Evolutionary conservation across 2,888 invertebrate species (phyloP).

Genomic region (Cerceris rybyensis): DNA sequence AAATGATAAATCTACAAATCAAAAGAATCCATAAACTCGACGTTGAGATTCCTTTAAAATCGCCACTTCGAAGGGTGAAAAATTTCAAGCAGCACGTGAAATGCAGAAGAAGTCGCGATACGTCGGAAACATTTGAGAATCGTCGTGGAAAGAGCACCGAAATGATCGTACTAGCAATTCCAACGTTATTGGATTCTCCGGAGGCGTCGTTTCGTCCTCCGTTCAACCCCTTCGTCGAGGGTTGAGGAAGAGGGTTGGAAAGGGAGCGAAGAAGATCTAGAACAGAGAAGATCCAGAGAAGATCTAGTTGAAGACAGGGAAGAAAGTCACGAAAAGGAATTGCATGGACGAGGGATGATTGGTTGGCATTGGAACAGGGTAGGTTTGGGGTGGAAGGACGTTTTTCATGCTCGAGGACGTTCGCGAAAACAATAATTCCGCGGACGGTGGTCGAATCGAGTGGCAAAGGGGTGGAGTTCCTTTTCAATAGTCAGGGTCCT

Average conservation of each 20-base stretch:
- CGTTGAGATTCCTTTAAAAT: too few relatives aligned
- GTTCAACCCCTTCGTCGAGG: background rate
- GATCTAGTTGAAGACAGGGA: background rate
- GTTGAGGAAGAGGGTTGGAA: conserved; percentile 4
- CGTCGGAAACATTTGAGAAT: background rate
- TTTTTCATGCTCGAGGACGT: background rate
- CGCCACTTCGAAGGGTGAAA: too few relatives aligned
- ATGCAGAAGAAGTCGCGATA: background rate
- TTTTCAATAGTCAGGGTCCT: too few relatives aligned
- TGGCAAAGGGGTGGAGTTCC: background rate
- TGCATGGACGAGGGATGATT: conserved; percentile 6
- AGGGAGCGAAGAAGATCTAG: conserved; percentile 4
- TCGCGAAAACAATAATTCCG: background rate
- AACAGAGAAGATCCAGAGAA: background rate
- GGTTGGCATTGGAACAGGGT: background rate
- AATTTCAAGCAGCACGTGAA: too few relatives aligned
- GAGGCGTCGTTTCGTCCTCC: conserved; percentile 7
- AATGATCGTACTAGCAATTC: conserved; percentile 37
- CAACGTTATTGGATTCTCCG: conserved; percentile 60
- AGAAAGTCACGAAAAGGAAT: background rate
- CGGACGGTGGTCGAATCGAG: background rate
- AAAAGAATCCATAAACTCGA: too few relatives aligned
- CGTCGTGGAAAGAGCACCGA: conserved; percentile 2
- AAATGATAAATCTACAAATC: too few relatives aligned
- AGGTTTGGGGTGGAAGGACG: background rate